Base-by-base conservation (phyloP, 1,140 invertebrate species). In the Conus ventricosus region DNA sequence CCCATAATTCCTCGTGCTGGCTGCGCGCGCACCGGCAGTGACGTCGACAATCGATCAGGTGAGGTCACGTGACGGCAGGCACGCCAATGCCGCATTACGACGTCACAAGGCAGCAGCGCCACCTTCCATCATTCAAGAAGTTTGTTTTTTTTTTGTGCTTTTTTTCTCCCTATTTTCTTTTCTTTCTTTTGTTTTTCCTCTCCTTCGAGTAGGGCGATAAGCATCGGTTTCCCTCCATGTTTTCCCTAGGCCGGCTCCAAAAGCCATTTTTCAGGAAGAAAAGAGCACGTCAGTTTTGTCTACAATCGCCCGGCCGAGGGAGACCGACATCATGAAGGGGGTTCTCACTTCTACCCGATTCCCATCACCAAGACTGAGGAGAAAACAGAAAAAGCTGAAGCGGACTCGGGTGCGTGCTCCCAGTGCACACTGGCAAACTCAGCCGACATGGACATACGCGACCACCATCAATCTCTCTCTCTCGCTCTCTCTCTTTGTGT, bases 41-140 rank as follows among this genome's bases (percentile, higher is more conserved):
- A 60, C 85, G 85, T 78, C 23, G 71, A 27, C 85, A n/a, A 87
- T 87, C 85, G 75, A 87, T 87, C 85, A 87, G 71, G 75, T 57
- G 39, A 17, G 85, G 75, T 87, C 85, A 87, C 85, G 85, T 87
- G 85, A 78, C 85, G 71, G 7, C 53, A 57, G 85, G 85, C 39
- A 87, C 71, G 84, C 67, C 85, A 75, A 51, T 57, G 54, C 71
- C 23, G 71, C 71, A 55, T 78, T 75, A 55, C 75, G 71, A 87
- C 71, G 85, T 87, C 85, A 76, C 85, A 57, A 54, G 23, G 51
- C 71, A 54, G 67, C 85, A 78, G 20, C 51, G 85, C 51, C 85
- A 87, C 57, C 85, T 54, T 87, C 85, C 85, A 87, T 87, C 85
- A 87, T 20, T 17, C 51, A 51, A 20, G 67, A 51, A 5, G 57